Percentiles rank a stretch among this genome's conserved stretches.
These are phyloP conservation scores for Mactromeris polynyma DNA, from an alignment of 2,888 invertebrate species.

Conservation along the genomic window DNA sequence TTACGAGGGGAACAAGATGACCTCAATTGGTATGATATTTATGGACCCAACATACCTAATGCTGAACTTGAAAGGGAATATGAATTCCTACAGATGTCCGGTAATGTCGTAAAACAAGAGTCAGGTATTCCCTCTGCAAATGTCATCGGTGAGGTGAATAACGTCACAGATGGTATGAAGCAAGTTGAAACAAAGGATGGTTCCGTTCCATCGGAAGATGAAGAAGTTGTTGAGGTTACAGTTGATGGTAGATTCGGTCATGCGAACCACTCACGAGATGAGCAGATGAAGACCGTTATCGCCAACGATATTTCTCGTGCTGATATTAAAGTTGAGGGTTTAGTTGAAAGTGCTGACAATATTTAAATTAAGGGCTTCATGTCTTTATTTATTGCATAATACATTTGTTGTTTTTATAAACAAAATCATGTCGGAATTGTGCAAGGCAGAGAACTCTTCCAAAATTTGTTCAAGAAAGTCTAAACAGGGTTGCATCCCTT, in stretches of 20 bases:
- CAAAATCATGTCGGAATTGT: conserved; percentile 8
- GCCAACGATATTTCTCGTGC: conserved; percentile 28
- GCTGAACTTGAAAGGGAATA: conserved; percentile 61
- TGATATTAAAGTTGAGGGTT: conserved; percentile 55
- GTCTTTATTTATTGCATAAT: conserved; percentile 37
- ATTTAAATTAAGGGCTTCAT: conserved; percentile 24
- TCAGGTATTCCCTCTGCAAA: background rate
- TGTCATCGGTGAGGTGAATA: background rate
- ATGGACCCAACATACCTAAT: conserved; percentile 70
- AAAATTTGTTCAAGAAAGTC: background rate
- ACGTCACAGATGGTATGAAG: background rate
- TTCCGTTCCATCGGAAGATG: conserved; percentile 14
- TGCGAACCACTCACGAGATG: conserved; percentile 59
- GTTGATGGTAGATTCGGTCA: conserved; percentile 71
- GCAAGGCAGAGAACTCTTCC: background rate
- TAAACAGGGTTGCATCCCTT: conserved; percentile 13
- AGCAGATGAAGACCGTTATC: conserved; percentile 41
- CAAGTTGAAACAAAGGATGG: background rate
- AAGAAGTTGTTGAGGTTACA: conserved; percentile 69
- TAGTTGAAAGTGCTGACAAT: conserved; percentile 60
- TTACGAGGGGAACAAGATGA: conserved; percentile 80
- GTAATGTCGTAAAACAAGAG: background rate
- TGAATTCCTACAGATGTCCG: background rate
- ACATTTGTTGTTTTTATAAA: conserved; percentile 2
- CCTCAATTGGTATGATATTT: conserved; percentile 71